Evolutionary conservation across 2,797 vertebrate species (phyloP).

Genomic region (Sebastes hopkinsi): DNA sequence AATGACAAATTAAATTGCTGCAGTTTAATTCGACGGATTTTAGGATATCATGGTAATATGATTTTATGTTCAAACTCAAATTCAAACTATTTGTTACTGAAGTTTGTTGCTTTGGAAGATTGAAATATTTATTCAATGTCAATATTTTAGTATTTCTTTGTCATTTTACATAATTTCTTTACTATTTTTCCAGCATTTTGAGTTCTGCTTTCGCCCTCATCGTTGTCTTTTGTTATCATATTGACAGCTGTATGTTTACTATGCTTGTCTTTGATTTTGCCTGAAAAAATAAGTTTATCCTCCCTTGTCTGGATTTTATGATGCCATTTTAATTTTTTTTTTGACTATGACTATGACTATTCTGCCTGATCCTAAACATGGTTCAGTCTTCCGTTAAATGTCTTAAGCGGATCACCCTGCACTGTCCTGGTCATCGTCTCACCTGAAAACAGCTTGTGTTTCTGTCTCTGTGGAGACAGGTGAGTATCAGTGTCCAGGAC

Average conservation of each 20-base stretch:
- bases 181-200: background rate
- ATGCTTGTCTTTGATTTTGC: background rate
- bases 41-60: background rate
- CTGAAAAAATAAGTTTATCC: background rate
- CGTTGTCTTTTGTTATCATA: background rate
- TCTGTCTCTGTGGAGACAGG: constrained; percentile 30
- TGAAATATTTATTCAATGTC: background rate
- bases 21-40: background rate
- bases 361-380: background rate
- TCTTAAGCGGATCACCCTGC: background rate
- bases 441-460: constrained; percentile 13
- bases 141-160: background rate
- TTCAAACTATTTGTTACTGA: background rate
- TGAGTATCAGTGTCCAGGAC: constrained; percentile 40
- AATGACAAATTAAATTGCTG: background rate
- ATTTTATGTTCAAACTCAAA: background rate
- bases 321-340: background rate
- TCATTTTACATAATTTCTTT: background rate
- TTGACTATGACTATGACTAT: background rate
- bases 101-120: background rate
- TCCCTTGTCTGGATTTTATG: background rate
- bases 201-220: background rate
- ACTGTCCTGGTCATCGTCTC: background rate
- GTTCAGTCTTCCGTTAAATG: background rate
- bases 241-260: background rate